Conservation (phyloP, 2,113 vertebrate species). For the Ctenodactylus gundi region DNA sequence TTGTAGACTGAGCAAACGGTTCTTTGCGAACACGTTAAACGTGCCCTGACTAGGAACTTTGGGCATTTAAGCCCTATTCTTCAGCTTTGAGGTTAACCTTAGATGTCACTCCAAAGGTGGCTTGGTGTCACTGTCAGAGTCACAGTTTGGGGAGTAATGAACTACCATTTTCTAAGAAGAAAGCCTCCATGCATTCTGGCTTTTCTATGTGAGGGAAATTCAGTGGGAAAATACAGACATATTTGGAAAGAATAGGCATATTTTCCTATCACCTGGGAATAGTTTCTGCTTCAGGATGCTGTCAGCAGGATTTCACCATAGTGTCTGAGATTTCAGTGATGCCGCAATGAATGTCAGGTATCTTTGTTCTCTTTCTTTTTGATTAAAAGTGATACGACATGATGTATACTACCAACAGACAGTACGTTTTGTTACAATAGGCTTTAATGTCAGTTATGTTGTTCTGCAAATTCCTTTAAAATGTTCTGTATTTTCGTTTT, state of each 20-base stretch:
- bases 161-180: background rate
- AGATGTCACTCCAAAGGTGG: background rate
- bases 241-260: background rate
- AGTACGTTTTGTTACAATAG: background rate
- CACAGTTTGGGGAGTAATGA: background rate
- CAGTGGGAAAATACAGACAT: background rate
- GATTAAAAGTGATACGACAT: no score
- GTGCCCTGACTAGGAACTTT: slow-evolving; percentile 49
- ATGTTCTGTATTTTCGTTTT: background rate
- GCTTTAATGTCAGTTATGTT: background rate
- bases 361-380: background rate
- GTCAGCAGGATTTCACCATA: background rate
- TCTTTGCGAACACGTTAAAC: slow-evolving; percentile 54
- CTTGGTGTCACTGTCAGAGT: background rate
- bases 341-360: background rate
- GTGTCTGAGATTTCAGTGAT: background rate
- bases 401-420: background rate
- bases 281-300: background rate
- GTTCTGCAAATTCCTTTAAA: background rate
- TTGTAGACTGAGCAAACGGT: slow-evolving; percentile 59
- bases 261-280: background rate
- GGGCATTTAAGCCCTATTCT: background rate
- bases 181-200: background rate
- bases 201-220: background rate
- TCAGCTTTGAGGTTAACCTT: background rate